Conservation (phyloP, 2,797 vertebrate genomes). For the Poecilia picta region DNA sequence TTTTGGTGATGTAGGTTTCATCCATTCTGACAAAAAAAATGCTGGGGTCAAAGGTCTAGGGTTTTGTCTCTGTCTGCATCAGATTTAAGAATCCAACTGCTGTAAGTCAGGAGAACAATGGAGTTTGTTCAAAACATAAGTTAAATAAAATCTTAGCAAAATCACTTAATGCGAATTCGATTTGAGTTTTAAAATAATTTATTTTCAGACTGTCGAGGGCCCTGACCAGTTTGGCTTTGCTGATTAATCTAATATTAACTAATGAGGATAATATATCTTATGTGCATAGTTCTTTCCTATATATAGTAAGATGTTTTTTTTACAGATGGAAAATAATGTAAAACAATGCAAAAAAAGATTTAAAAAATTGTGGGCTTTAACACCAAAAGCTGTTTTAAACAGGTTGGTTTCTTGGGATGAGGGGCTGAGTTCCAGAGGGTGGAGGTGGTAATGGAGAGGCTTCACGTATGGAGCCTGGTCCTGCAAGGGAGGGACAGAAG, state of each 20-base stretch:
- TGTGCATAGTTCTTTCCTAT: too few relatives aligned
- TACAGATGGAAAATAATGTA: too few relatives aligned
- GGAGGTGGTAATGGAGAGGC: too few relatives aligned
- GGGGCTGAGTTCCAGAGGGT: too few relatives aligned
- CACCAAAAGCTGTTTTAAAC: too few relatives aligned
- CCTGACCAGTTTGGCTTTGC: not conserved
- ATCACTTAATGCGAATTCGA: not conserved
- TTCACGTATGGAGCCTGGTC: too few relatives aligned
- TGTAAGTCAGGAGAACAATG: constrained; percentile 10
- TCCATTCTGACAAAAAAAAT: constrained; percentile 58
- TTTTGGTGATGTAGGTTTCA: constrained; percentile 18
- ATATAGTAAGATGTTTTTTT: too few relatives aligned
- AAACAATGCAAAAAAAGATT: too few relatives aligned
- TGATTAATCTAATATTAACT: not conserved
- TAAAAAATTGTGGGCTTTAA: too few relatives aligned
- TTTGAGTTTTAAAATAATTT: not conserved
- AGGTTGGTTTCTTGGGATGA: too few relatives aligned
- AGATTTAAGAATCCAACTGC: constrained; percentile 19
- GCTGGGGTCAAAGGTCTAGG: constrained; percentile 60
- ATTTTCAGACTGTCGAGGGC: not conserved
- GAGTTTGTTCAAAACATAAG: not conserved
- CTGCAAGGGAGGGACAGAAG: too few relatives aligned
- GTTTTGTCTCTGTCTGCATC: constrained; percentile 37
- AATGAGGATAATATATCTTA: too few relatives aligned
- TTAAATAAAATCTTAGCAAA: constrained; percentile 44